These are phyloP conservation scores for Andrena minutula DNA, from an alignment of 2,888 invertebrate species.

Conservation along the genomic window DNA sequence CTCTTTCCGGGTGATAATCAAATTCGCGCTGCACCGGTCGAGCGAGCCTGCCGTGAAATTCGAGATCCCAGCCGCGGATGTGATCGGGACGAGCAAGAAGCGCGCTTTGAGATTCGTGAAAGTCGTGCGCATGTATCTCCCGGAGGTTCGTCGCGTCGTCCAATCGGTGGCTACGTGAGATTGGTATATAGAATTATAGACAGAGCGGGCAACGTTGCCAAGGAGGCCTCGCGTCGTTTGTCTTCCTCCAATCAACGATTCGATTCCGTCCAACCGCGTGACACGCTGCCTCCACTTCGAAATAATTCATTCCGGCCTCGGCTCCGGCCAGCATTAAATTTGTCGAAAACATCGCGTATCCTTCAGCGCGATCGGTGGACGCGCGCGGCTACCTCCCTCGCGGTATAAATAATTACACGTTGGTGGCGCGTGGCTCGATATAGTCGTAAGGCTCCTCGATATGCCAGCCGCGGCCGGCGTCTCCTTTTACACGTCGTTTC, in stretches of 20 bases:
- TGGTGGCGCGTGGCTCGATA: constrained; percentile 51
- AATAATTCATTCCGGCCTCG: constrained; percentile 3
- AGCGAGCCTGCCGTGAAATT: constrained; percentile 13
- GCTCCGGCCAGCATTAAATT: constrained; percentile 9
- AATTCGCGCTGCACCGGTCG: constrained; percentile 52
- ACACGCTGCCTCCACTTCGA: background rate
- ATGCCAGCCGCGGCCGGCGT: background rate
- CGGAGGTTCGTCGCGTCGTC: background rate
- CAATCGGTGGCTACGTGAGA: background rate
- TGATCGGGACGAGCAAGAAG: background rate
- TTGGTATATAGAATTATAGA: background rate
- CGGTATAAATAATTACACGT: constrained; percentile 55
- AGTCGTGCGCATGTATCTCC: background rate
- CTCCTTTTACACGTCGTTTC: constrained; percentile 48
- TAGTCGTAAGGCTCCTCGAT: constrained; percentile 44
- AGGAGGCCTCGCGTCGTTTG: background rate
- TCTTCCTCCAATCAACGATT: background rate
- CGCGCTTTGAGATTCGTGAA: background rate
- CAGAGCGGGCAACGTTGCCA: background rate
- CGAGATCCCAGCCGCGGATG: background rate
- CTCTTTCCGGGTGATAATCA: constrained; percentile 70
- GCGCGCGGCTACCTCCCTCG: constrained; percentile 15
- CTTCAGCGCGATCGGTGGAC: constrained; percentile 29
- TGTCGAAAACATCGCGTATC: constrained; percentile 5
- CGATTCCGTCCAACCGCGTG: background rate